Evolutionary conservation across 2,888 invertebrate genomes (phyloP).

Genomic region (Polymixis lichenea): DNA sequence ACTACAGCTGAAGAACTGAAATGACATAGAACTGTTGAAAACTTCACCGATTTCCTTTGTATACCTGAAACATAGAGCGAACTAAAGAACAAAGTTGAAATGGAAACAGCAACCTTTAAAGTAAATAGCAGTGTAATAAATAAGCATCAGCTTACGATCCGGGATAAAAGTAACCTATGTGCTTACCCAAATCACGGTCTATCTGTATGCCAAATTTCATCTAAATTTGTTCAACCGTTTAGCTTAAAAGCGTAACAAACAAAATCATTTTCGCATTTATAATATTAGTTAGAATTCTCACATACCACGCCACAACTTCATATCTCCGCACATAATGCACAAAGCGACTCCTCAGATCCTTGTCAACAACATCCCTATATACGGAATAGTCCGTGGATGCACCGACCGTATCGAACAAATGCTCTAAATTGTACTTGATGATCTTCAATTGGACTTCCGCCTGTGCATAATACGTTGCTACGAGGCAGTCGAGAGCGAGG

Average conservation of each 20-base stretch:
- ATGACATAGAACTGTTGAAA: constrained; percentile 67
- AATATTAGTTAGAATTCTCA: background rate
- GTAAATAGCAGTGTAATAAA: background rate
- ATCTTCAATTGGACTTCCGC: constrained; percentile 74
- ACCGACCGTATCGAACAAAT: constrained; percentile 61
- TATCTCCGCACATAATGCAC: constrained; percentile 70
- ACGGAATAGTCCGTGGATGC: background rate
- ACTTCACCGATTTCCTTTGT: constrained; percentile 67
- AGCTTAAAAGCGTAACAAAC: too few species aligned
- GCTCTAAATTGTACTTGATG: constrained; percentile 71
- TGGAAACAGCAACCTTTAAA: background rate
- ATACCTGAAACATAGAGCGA: constrained; percentile 70
- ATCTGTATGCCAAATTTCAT: too few species aligned
- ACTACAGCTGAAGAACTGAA: constrained; percentile 70
- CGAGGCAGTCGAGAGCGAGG: constrained; percentile 67
- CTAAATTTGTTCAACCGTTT: too few species aligned
- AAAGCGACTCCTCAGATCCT: constrained; percentile 62
- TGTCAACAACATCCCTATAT: constrained; percentile 66
- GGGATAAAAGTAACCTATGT: too few species aligned
- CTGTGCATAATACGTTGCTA: constrained; percentile 73
- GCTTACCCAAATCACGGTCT: too few species aligned
- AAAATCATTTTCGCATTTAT: too few species aligned
- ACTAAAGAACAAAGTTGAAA: background rate
- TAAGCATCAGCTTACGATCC: background rate
- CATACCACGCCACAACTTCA: constrained; percentile 72